Evolutionary conservation across 2,888 invertebrate species (phyloP), one percentile per base, ranked within the genome.

Genomic region (Hemithea aestivaria): DNA sequence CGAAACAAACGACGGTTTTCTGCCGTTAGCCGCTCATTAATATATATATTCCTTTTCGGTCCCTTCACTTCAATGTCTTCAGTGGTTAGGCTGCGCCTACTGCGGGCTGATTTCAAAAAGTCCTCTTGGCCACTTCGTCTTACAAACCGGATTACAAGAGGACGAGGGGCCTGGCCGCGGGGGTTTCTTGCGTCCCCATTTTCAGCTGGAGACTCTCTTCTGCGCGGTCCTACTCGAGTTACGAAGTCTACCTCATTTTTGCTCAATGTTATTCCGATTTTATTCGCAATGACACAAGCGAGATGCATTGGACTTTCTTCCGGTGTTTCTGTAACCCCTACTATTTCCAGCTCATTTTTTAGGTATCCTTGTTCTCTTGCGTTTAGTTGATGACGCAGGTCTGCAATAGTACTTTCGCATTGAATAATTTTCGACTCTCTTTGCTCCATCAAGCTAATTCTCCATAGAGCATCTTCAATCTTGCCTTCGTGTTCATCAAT

Each of bases 231-330:
- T 7, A 29, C 29, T 1, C 29, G 20, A 7, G 29, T 21, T 2
- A 10, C 29, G 7, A 21, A 29, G 7, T 29, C 29, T 1, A 29
- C 1, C 20, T 29, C 29, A 7, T 10, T 21, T 1, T 4, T 7
- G 7, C 10, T 7, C 1, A 29, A n/a, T 1, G 6, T 10, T 10
- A 10, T 7, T 2, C 29, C 29, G 7, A 29, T 29, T 21, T 29
- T 29, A 10, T 6, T 7, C 10, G 29, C 11, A 7, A 29, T 29
- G 2, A 29, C 7, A 10, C 12, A 21, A 7, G 21, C 20, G 1
- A 29, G 7, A 8, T 29, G 29, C 29, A 29, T 21, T 3, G 29
- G 29, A 7, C 10, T 30, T 11, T 22, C 30, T 6, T 30, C 11
- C 1, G 30, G 30, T n/a, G 20, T 11, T n/a, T 30, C 30, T 3